Evolutionary conservation across 2,113 vertebrate species (phyloP).

Genomic region (Tonatia bakeri): DNA sequence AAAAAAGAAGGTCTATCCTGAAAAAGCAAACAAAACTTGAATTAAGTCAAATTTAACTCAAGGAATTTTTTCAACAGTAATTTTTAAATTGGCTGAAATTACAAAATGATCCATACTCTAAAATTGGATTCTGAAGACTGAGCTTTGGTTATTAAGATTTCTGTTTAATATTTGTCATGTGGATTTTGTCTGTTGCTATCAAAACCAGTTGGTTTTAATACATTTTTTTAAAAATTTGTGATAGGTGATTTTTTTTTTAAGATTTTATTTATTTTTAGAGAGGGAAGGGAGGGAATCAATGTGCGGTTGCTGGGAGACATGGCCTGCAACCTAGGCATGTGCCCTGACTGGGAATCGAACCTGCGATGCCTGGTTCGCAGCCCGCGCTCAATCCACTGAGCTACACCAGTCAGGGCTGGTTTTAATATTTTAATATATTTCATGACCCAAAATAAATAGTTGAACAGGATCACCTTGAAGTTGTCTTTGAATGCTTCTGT

Average conservation of each 20-base stretch:
- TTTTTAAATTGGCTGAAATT: constrained; percentile 26
- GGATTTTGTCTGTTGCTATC: constrained; percentile 1
- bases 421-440: constrained; percentile 41
- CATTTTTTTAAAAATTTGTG: too few species aligned
- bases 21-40: background rate
- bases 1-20: background rate
- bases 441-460: background rate
- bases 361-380: too few species aligned
- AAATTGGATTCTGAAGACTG: constrained; percentile 9
- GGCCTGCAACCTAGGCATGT: too few species aligned
- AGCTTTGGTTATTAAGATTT: constrained; percentile 20
- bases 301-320: too few species aligned
- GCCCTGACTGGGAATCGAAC: too few species aligned
- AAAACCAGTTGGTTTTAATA: background rate
- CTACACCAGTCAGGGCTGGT: too few species aligned
- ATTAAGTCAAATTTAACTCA: constrained; percentile 26
- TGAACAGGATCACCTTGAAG: background rate
- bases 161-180: background rate
- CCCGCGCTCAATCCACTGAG: too few species aligned
- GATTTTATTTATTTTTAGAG: too few species aligned
- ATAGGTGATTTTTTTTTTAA: too few species aligned
- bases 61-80: background rate
- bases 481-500: constrained; percentile 19
- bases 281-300: too few species aligned
- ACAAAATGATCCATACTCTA: constrained; percentile 12